Evolutionary conservation across 2,888 invertebrate genomes (phyloP).

Genomic region (Leptopilina syphax): DNA sequence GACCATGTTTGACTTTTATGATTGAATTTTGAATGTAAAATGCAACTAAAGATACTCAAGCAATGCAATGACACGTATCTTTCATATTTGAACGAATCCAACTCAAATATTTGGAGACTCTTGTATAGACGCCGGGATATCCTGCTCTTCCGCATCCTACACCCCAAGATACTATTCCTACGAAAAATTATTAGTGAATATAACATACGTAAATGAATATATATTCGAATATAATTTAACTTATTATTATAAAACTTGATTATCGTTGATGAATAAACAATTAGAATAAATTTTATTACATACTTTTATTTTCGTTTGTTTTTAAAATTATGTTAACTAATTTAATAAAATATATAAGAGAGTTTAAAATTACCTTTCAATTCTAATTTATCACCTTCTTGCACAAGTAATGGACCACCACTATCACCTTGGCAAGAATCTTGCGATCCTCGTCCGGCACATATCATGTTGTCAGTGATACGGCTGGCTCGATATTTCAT

Average conservation of each 20-base stretch:
- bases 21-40: slow-evolving; percentile 24
- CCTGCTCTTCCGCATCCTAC: slow-evolving; percentile 87
- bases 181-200: slow-evolving; percentile 59
- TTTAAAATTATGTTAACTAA: neutral
- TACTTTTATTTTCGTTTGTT: neutral
- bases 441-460: slow-evolving; percentile 88
- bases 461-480: slow-evolving; percentile 91
- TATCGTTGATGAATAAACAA: too few relatives aligned
- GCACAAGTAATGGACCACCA: slow-evolving; percentile 88
- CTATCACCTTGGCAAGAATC: slow-evolving; percentile 95
- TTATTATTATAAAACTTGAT: too few relatives aligned
- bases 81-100: slow-evolving; percentile 88
- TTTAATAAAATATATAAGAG: neutral
- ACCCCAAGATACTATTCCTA: slow-evolving; percentile 92
- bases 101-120: slow-evolving; percentile 83
- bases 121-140: slow-evolving; percentile 86
- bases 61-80: slow-evolving; percentile 85
- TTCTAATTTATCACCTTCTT: slow-evolving; percentile 87
- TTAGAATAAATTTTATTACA: too few relatives aligned
- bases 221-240: too few relatives aligned
- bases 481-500: slow-evolving; percentile 91
- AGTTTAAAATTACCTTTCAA: slow-evolving; percentile 83
- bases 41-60: slow-evolving; percentile 62
- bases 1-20: too few relatives aligned
- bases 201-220: too few relatives aligned